These are phyloP conservation scores for Oxyscelio sp. DNA, from an alignment of 2,888 invertebrate species.

Conservation along the genomic window DNA sequence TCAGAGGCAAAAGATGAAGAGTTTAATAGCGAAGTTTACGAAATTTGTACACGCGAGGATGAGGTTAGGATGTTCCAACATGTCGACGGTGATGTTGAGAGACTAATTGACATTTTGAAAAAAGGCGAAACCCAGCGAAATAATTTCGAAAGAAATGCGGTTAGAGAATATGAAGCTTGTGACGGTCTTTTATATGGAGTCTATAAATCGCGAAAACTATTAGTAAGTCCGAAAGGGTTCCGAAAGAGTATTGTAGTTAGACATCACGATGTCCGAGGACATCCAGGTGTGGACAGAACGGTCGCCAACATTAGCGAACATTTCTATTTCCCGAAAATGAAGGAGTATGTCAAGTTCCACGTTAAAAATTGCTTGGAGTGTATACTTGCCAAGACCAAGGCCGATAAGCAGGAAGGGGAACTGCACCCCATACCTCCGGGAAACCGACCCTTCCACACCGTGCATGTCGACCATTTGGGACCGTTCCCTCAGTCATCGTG, in stretches of 20 bases:
- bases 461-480: no score
- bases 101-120: constrained; percentile 13
- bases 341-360: no score
- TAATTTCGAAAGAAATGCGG: constrained; percentile 8
- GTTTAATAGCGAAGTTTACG: background rate
- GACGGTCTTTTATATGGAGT: constrained; percentile 13
- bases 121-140: background rate
- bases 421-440: no score
- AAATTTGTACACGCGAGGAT: constrained; percentile 20
- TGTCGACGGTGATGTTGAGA: background rate
- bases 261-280: constrained; percentile 1
- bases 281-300: constrained; percentile 38
- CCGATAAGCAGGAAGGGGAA: no score
- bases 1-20: background rate
- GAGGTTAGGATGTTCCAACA: constrained; percentile 25
- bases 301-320: no score
- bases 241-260: constrained; percentile 6
- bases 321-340: no score
- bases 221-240: background rate
- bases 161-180: background rate
- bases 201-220: background rate
- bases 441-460: no score
- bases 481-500: no score
- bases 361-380: no score
- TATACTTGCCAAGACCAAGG: no score